phyloP scores from a whole-genome alignment of 2,888 invertebrate genomes.

The Tupiocoris notatus region DNA sequence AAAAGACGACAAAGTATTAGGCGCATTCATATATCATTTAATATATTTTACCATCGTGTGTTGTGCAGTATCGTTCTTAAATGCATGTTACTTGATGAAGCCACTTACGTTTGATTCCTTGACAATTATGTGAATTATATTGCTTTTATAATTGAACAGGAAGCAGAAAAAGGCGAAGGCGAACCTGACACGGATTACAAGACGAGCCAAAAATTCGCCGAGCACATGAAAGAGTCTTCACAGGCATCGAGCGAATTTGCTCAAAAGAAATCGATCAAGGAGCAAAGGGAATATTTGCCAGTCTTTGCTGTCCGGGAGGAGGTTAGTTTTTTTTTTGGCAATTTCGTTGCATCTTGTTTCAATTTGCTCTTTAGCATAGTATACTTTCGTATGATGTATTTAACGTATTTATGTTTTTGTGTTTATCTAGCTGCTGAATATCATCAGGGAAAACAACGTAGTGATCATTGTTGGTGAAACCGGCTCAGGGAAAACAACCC shows the following conservation, averaged over 20 bases:
- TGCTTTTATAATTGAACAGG: no score
- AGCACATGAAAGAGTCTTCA: slow-evolving; percentile 73
- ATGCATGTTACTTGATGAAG: no score
- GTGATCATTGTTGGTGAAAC: slow-evolving; percentile 95
- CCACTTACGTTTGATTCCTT: no score
- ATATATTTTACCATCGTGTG: no score
- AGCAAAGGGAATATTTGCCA: slow-evolving; percentile 89
- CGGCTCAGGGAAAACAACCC: slow-evolving; percentile 96
- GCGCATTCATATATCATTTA: no score
- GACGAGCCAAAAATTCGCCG: slow-evolving; percentile 94
- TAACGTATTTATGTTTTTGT: no score
- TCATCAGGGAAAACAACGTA: slow-evolving; percentile 89
- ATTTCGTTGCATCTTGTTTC: no score
- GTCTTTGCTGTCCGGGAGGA: slow-evolving; percentile 95
- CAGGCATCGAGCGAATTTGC: slow-evolving; percentile 80
- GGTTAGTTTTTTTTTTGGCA: slow-evolving; percentile 54
- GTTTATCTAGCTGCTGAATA: slow-evolving; percentile 66
- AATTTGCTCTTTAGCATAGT: no score
- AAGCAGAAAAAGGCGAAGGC: slow-evolving; percentile 57
- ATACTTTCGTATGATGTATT: no score
- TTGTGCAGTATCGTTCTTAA: no score
- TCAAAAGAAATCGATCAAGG: slow-evolving; percentile 74
- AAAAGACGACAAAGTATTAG: slow-evolving; percentile 69
- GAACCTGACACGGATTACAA: slow-evolving; percentile 81
- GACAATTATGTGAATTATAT: no score